Percentiles rank a stretch among this genome's conserved stretches.
These are phyloP conservation scores for Phthorimaea operculella DNA, from an alignment of 1,140 invertebrate species.

Conservation along the genomic window DNA sequence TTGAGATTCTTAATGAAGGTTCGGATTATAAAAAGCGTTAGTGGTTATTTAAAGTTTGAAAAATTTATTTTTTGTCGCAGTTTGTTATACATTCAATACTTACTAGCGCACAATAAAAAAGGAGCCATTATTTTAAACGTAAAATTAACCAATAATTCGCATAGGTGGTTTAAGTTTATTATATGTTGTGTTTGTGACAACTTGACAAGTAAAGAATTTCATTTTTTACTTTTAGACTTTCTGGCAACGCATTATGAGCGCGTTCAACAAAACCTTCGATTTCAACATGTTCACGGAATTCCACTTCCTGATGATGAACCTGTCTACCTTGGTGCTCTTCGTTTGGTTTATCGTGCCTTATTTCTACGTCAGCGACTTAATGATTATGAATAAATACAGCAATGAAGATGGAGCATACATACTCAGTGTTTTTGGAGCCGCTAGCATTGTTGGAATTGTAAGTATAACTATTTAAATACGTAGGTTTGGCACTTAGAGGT, in stretches of 20 bases:
- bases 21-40: no score
- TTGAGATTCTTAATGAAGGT: no score
- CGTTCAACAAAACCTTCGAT: conserved; percentile 81
- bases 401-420: conserved; percentile 78
- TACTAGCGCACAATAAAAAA: no score
- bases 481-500: no score
- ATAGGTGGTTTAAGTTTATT: not conserved
- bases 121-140: no score
- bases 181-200: not conserved
- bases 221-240: conserved; percentile 71
- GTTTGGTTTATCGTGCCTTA: conserved; percentile 93
- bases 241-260: conserved; percentile 75
- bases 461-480: conserved; percentile 43
- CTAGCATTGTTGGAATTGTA: conserved; percentile 89
- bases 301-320: conserved; percentile 84
- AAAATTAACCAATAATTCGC: not conserved
- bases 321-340: conserved; percentile 87
- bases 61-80: no score
- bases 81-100: no score
- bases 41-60: no score
- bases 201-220: conserved; percentile 1
- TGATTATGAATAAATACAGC: conserved; percentile 72
- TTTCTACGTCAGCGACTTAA: conserved; percentile 84
- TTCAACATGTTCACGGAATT: conserved; percentile 85
- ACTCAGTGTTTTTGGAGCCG: conserved; percentile 84